Percentiles rank a stretch among this genome's conserved stretches.
Evolutionary conservation across 2,113 vertebrate genomes (phyloP).

Genomic region (Vulpes lagopus): DNA sequence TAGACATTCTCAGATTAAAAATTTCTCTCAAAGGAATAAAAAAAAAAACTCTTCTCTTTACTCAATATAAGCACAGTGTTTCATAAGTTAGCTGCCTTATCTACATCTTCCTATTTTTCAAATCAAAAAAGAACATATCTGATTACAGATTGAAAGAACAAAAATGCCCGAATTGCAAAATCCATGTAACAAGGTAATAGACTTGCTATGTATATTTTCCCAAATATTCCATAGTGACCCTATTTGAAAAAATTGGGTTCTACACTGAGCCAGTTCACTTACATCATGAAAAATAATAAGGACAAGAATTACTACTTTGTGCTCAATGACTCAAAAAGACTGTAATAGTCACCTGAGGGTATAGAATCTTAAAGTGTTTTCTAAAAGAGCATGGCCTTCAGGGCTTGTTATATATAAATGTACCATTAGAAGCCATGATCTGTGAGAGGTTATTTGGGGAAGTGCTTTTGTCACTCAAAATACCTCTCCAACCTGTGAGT

Average conservation of each 20-base stretch:
- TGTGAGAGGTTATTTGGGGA: background rate
- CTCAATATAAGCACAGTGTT: background rate
- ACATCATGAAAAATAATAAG: background rate
- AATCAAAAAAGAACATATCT: background rate
- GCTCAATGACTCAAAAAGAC: background rate
- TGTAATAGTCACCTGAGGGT: background rate
- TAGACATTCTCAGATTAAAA: background rate
- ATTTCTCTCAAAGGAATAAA: background rate
- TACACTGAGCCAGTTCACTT: background rate
- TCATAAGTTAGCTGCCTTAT: slow-evolving; percentile 32
- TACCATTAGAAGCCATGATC: background rate
- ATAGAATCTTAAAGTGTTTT: background rate
- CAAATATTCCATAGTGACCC: background rate
- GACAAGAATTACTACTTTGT: background rate
- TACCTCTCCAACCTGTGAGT: background rate
- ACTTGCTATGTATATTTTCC: background rate
- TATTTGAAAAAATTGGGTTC: background rate
- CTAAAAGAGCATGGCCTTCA: background rate
- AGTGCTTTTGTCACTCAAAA: background rate
- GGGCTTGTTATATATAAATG: background rate
- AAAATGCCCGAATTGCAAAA: background rate
- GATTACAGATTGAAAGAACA: background rate
- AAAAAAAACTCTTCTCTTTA: background rate
- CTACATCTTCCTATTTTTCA: background rate
- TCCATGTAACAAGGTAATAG: background rate